These are phyloP conservation scores for Phortica magna DNA, from an alignment of 2,888 invertebrate genomes.

Conservation along the genomic window DNA sequence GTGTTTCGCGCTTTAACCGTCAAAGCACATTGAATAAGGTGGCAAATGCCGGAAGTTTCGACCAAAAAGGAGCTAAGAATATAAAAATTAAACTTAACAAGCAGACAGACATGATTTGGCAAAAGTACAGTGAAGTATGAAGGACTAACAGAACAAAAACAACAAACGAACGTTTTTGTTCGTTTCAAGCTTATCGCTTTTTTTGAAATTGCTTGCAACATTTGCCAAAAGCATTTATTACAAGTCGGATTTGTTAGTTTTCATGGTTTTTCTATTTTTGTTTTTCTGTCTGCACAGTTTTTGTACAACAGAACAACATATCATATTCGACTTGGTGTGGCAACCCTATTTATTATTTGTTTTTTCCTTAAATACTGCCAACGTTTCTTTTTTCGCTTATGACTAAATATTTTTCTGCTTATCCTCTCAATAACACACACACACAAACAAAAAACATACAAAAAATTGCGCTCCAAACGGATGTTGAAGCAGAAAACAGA, in stretches of 20 bases:
- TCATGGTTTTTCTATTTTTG: conserved; percentile 39
- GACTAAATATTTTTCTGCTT: conserved; percentile 7
- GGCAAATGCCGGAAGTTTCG: conserved; percentile 43
- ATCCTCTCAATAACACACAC: not conserved
- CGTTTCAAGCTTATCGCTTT: conserved; percentile 12
- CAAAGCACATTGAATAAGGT: conserved; percentile 39
- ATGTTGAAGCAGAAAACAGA: conserved; percentile 47
- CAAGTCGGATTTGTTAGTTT: conserved; percentile 11
- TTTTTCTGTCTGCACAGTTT: conserved; percentile 52
- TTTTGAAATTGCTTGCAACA: conserved; percentile 41
- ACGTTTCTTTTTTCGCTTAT: not conserved
- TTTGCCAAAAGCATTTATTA: conserved; percentile 57
- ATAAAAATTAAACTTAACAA: conserved; percentile 70
- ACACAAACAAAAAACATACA: not conserved
- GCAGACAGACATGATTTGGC: conserved; percentile 47
- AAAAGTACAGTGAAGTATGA: not conserved
- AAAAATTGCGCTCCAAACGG: conserved; percentile 53
- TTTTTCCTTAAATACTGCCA: not conserved
- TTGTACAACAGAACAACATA: conserved; percentile 28
- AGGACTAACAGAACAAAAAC: conserved; percentile 49
- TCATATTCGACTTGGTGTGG: not conserved
- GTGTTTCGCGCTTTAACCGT: not conserved
- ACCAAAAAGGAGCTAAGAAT: conserved; percentile 23
- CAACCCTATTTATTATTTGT: not conserved
- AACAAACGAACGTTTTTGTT: conserved; percentile 1